Percentiles rank a stretch among this genome's conserved stretches.
phyloP scores from a whole-genome alignment of 1,140 invertebrate species.

The Conopomorpha cramerella region DNA sequence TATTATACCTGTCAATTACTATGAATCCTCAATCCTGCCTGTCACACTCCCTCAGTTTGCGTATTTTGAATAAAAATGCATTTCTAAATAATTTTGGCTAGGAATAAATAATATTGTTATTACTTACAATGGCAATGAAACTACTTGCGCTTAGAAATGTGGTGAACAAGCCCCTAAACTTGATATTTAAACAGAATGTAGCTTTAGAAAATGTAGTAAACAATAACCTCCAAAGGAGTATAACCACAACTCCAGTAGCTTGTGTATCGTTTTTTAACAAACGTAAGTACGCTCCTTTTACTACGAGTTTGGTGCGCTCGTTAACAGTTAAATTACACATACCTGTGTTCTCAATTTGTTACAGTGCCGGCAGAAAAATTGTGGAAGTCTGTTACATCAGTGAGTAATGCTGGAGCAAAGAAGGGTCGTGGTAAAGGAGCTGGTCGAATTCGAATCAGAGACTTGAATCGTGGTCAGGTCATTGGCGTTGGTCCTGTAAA shows the following conservation, averaged over 20 bases:
- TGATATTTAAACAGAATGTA: constrained; percentile 14
- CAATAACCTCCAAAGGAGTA: constrained; percentile 35
- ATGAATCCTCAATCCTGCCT: no score
- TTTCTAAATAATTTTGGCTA: no score
- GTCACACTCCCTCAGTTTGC: no score
- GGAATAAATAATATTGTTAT: no score
- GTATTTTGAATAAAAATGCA: no score
- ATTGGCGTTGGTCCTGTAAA: constrained; percentile 86
- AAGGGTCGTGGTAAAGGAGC: constrained; percentile 88
- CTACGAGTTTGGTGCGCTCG: not conserved
- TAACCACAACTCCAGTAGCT: constrained; percentile 26
- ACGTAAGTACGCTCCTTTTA: constrained; percentile 19
- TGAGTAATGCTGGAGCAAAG: constrained; percentile 95
- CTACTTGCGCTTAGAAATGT: constrained; percentile 22
- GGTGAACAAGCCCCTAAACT: constrained; percentile 15
- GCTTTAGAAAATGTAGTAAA: constrained; percentile 17
- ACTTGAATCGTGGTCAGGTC: constrained; percentile 89
- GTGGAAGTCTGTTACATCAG: constrained; percentile 93
- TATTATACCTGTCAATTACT: no score
- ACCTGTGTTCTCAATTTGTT: no score
- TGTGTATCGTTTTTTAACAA: constrained; percentile 45
- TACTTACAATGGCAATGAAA: constrained; percentile 28
- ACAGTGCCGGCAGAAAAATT: constrained; percentile 78
- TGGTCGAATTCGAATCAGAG: constrained; percentile 72
- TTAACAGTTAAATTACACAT: constrained; percentile 4